Base-by-base conservation (phyloP, 2,888 invertebrate genomes). In the Drosophila nr. perissopoda region DNA sequence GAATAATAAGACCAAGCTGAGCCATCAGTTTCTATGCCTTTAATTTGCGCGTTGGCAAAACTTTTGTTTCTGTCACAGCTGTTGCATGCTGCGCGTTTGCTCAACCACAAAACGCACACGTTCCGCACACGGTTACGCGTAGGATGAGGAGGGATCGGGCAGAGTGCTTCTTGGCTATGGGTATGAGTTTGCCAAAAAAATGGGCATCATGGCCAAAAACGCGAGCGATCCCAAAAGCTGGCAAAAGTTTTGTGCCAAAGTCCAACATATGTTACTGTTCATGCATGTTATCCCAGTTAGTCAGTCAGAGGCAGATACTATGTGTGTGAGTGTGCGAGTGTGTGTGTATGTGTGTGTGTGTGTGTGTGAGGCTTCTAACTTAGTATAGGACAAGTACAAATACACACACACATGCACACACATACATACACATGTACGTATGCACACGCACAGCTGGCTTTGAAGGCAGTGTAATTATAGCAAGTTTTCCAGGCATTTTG, bases 201-300 rank as follows among this genome's bases (percentile, higher is more conserved):
- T 72, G 67, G 67, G 63, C 40, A 59, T 59, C 71, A 61, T 75
- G 66, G 68, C 66, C 64, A 69, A 67, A 70, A 59, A 27, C 34
- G 18, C 18, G 25, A 36, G 16, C 51, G 67, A 78, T 62, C 69
- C 82, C 70, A 82, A 82, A 82, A 69, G 54, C 70, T 78, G 54
- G 67, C 57, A 66, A 84, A 85, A 68, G 75, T 85, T 85, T 81
- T 84, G 65, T 73, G 68, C 82, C 75, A 76, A 87, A 85, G 89
- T 85, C 85, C 89, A 89, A 89, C 85, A 85, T 87, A 87, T 85
- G 85, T 89, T 89, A 82, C 85, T 65, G 72, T 57, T 87, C 85
- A 87, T 73, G 89, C 85, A 85, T 87, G 89, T 76, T 84, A 84
- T 73, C 62, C 76, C 66, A 72, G 82, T 68, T 56, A 68, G 49